Conservation (phyloP, 2,113 vertebrate species). For the Cebidichthys violaceus region DNA sequence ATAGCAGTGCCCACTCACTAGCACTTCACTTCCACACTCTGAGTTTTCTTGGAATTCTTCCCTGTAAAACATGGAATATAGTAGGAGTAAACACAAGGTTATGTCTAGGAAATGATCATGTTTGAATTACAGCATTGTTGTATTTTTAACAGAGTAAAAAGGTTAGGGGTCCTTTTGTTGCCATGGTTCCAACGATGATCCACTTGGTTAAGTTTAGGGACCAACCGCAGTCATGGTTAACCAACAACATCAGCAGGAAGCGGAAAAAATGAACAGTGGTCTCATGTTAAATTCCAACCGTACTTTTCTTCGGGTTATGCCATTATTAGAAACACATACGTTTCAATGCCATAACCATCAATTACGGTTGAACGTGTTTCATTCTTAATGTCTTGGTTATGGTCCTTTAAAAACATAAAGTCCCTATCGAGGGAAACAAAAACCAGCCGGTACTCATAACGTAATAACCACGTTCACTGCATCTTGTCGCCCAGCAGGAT, state of each 20-base stretch:
- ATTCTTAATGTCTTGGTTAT: background rate
- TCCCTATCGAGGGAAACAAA: background rate
- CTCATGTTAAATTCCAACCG: background rate
- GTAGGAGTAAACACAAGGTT: background rate
- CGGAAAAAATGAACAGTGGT: background rate
- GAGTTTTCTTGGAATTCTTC: background rate
- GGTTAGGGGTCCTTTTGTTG: background rate
- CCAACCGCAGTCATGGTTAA: background rate
- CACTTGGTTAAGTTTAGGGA: background rate
- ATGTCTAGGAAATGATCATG: background rate
- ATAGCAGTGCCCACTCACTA: slow-evolving; percentile 34
- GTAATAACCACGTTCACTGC: background rate
- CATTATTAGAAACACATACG: background rate
- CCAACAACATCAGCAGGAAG: background rate
- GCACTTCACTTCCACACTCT: slow-evolving; percentile 28
- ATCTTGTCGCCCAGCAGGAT: background rate
- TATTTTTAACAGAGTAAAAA: background rate
- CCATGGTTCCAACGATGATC: background rate
- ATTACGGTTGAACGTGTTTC: background rate
- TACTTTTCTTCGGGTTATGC: background rate
- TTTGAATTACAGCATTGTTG: background rate
- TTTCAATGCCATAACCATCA: background rate
- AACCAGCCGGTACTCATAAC: background rate
- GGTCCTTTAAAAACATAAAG: background rate
- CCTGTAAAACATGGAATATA: background rate